Base-by-base conservation (phyloP, 2,888 invertebrate genomes). In the Gibbula magus region DNA sequence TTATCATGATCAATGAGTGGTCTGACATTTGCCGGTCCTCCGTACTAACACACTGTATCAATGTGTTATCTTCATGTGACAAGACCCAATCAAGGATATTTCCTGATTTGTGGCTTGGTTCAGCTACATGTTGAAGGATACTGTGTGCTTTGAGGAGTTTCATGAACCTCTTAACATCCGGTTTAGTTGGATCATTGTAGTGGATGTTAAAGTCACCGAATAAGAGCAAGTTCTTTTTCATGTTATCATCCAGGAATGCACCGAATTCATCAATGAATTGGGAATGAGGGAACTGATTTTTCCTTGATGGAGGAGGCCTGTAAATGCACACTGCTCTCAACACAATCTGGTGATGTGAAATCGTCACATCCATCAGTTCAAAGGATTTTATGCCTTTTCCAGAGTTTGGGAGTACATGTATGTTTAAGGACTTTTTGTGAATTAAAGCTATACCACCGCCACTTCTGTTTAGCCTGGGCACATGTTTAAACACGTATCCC, bases 171-270 rank as follows among this genome's bases (percentile, higher is more conserved):
- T 20, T 54, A 20, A 54, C 54, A 7, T 54, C 20, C n/a, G 54
- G 54, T 54, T 54, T 54, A 54, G 54, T 7, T 3, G 54, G n/a
- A n/a, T 70, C 35, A 35, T 70, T 32, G 16, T 16, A 29, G 35
- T 70, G 70, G 32, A 70, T 70, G 70, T 70, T 70, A 32, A 70
- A 29, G n/a, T 70, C 70, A n/a, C 70, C 70, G 2, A 70, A 29
- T n/a, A 70, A 70, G n/a, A 70, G n/a, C 10, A 29, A 22, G 29
- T 70, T 70, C 22, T 70, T 70, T 22, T 32, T 70, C 25, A 29
- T 32, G 35, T 70, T 22, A 32, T 32, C 18, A 10, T 20, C 22
- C n/a, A 70, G 32, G n/a, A 70, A 29, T 10, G 7, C 35, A 20
- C 20, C 5, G 2, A 70, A 18, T 35, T n/a, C 20, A 22, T 70